phyloP scores from a whole-genome alignment of 37 sponge, comb jelly and placozoan species.

The Ianthella basta region DNA sequence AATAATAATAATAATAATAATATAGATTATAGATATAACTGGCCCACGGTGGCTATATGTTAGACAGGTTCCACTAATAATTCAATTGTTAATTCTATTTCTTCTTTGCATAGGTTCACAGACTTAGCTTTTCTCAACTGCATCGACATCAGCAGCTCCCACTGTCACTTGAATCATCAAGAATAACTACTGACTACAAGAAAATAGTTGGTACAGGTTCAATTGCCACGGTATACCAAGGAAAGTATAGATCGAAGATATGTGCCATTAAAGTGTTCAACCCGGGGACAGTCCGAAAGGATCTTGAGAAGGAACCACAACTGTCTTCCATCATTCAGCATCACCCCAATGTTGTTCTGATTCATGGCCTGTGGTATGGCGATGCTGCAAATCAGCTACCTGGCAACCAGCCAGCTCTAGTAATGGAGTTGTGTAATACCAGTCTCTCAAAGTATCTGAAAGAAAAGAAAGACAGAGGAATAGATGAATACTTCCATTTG shows the following conservation, averaged over 20 bases:
- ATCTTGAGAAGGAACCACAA: background rate
- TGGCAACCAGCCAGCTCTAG: background rate
- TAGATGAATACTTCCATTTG: background rate
- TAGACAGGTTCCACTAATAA: too few species aligned
- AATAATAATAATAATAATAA: too few species aligned
- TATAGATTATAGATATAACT: too few species aligned
- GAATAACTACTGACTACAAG: too few species aligned
- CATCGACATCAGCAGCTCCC: too few species aligned
- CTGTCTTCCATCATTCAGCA: background rate
- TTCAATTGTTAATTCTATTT: too few species aligned
- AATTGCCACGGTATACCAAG: slow-evolving; percentile 29
- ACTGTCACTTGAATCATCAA: too few species aligned
- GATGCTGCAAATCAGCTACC: background rate
- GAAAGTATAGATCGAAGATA: background rate
- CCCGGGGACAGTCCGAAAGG: background rate
- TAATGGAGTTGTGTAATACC: slow-evolving; percentile 10
- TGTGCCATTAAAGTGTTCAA: slow-evolving; percentile 28
- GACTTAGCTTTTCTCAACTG: too few species aligned
- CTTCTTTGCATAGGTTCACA: too few species aligned
- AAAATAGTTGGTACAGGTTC: slow-evolving; percentile 17
- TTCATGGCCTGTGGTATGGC: slow-evolving; percentile 14
- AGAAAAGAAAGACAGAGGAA: too few species aligned
- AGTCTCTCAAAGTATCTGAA: too few species aligned
- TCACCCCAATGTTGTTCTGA: slow-evolving; percentile 2
- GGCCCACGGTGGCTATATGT: too few species aligned